Percentiles rank a stretch among this genome's conserved stretches.
These are phyloP conservation scores for Spheniscus humboldti DNA, from an alignment of 2,797 vertebrate species.

Conservation along the genomic window DNA sequence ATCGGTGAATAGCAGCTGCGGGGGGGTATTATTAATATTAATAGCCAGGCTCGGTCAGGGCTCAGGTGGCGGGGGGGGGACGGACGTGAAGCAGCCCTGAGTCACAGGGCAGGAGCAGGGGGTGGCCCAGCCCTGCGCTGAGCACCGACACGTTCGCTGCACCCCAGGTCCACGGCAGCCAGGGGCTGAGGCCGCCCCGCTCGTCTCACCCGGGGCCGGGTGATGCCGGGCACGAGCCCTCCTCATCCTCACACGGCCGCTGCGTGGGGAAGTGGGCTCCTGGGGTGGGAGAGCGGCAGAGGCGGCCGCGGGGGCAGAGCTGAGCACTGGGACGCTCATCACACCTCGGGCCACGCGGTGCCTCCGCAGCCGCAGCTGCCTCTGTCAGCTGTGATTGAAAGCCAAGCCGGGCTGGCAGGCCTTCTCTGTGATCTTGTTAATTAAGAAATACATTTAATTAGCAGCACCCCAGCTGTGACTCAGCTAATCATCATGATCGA, in stretches of 20 bases:
- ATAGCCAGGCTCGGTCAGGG: neutral
- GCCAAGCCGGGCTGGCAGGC: constrained; percentile 43
- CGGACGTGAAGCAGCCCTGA: neutral
- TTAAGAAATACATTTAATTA: constrained; percentile 74
- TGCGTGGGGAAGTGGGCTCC: accelerated
- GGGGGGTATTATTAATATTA: neutral
- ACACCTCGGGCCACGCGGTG: neutral
- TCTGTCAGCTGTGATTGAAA: constrained; percentile 53
- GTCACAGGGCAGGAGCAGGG: neutral
- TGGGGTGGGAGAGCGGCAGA: neutral
- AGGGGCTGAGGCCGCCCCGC: neutral
- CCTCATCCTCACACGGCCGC: neutral
- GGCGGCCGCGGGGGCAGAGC: neutral
- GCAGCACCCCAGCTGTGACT: constrained; percentile 72
- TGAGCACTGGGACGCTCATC: neutral
- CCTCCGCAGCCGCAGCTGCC: constrained; percentile 29
- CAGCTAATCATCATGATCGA: constrained; percentile 59
- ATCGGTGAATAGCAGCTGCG: neutral
- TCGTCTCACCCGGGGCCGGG: neutral
- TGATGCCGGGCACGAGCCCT: accelerated
- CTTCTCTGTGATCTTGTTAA: constrained; percentile 66
- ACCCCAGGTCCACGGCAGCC: neutral
- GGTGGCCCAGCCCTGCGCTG: neutral
- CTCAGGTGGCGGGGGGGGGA: neutral
- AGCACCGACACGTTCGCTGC: neutral